These are phyloP conservation scores for Gulo gulo DNA, from an alignment of 2,113 vertebrate genomes.

Conservation along the genomic window DNA sequence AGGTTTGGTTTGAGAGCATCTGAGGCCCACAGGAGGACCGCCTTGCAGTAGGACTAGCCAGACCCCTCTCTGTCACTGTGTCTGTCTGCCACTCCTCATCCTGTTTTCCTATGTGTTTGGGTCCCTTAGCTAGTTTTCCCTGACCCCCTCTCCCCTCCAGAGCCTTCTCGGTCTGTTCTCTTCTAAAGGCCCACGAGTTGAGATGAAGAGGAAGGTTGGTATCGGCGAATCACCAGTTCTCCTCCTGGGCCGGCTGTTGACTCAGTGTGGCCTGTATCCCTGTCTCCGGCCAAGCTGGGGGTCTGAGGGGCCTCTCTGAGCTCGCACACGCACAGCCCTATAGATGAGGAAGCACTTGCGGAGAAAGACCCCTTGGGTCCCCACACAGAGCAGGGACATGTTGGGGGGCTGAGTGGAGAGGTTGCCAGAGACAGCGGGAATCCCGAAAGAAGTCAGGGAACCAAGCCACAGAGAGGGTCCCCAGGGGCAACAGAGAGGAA, in stretches of 20 bases:
- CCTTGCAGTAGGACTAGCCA: neutral
- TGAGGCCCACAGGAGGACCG: neutral
- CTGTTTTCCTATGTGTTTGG: neutral
- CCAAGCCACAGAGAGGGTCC: conserved; percentile 2
- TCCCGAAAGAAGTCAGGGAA: neutral
- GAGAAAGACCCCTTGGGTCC: neutral
- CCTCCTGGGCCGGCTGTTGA: neutral
- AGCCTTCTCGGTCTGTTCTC: neutral
- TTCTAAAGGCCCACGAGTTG: neutral
- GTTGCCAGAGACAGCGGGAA: neutral
- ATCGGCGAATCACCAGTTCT: neutral
- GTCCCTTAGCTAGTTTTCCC: neutral
- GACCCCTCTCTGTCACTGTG: neutral
- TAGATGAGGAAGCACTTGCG: neutral
- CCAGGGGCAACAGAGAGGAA: conserved; percentile 43
- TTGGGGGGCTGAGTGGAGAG: neutral
- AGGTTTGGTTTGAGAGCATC: neutral
- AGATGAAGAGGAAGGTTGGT: neutral
- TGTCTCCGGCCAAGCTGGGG: neutral
- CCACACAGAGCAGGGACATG: neutral
- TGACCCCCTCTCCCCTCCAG: neutral
- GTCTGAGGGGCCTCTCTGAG: neutral
- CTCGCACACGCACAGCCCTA: neutral
- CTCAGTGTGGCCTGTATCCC: neutral
- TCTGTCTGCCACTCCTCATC: neutral